These are phyloP conservation scores for Thymallus thymallus DNA, from an alignment of 2,113 vertebrate species.

Conservation along the genomic window DNA sequence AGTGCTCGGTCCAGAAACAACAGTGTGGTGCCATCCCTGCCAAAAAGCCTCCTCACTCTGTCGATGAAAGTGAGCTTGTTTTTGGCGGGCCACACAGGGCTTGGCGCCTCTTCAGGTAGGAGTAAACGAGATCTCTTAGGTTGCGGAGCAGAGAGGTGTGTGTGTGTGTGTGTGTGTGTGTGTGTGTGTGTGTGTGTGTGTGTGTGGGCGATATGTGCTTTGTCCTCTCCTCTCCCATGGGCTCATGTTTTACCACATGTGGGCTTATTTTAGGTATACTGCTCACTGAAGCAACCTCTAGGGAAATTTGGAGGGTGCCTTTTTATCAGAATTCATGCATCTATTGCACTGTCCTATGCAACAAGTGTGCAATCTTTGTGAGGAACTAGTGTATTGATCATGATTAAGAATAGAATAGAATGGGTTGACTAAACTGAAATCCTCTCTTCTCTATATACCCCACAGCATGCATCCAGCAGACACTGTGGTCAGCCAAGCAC, in stretches of 20 bases:
- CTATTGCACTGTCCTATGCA: constrained; percentile 5
- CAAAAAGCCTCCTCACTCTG: constrained; percentile 58
- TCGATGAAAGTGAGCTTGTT: constrained; percentile 62
- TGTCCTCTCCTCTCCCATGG: constrained; percentile 63
- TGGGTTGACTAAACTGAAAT: constrained; percentile 16
- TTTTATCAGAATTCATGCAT: constrained; percentile 12
- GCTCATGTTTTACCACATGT: constrained; percentile 59
- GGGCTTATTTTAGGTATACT: constrained; percentile 49
- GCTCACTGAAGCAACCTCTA: constrained; percentile 42
- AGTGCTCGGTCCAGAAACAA: constrained; percentile 58
- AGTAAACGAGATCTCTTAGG: constrained; percentile 58
- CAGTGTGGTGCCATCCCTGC: constrained; percentile 46
- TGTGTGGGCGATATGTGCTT: constrained; percentile 20
- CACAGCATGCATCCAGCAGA: constrained; percentile 92
- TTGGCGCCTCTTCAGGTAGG: constrained; percentile 62
- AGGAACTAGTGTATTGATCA: constrained; percentile 7
- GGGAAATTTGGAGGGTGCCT: constrained; percentile 43
- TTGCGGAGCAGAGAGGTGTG: constrained; percentile 46
- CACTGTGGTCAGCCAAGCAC: constrained; percentile 97
- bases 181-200: constrained; percentile 31
- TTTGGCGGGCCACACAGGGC: constrained; percentile 53
- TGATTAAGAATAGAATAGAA: constrained; percentile 43
- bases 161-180: background rate
- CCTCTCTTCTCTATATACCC: constrained; percentile 51
- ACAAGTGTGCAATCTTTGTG: constrained; percentile 38